These are phyloP conservation scores for Chauna torquata DNA, from an alignment of 2,113 vertebrate genomes.

Conservation along the genomic window DNA sequence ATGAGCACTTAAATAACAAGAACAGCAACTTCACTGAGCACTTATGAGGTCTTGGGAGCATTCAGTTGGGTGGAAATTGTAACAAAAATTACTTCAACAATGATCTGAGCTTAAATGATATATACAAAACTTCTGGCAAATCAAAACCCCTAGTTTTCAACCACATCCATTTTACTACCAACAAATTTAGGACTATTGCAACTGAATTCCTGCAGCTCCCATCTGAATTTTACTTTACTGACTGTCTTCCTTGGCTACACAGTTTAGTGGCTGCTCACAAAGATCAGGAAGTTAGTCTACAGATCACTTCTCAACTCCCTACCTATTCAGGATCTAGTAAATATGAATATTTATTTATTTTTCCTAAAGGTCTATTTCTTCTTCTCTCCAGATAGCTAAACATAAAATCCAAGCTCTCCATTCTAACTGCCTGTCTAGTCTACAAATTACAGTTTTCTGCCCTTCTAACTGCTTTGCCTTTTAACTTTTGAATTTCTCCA, in stretches of 20 bases:
- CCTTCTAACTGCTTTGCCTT: neutral
- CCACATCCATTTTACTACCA: neutral
- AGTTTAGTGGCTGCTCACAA: neutral
- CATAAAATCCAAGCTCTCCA: neutral
- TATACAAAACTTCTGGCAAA: neutral
- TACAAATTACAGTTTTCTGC: neutral
- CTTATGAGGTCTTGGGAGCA: neutral
- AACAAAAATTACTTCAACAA: neutral
- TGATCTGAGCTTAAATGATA: neutral
- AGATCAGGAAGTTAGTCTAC: neutral
- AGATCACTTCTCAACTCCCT: neutral
- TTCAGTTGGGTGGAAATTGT: neutral
- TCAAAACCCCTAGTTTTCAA: neutral
- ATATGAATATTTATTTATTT: neutral
- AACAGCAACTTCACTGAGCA: neutral
- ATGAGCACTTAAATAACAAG: neutral
- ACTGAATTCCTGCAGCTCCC: neutral
- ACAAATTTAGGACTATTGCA: neutral
- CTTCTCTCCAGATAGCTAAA: neutral
- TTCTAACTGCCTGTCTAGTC: fast-evolving
- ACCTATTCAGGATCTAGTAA: neutral
- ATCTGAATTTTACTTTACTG: neutral
- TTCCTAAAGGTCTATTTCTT: neutral
- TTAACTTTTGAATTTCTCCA: neutral
- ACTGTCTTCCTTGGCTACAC: neutral